Evolutionary conservation across 1,140 invertebrate genomes (phyloP), one percentile per base, ranked within the genome.

Genomic region (Orchesella cincta): DNA sequence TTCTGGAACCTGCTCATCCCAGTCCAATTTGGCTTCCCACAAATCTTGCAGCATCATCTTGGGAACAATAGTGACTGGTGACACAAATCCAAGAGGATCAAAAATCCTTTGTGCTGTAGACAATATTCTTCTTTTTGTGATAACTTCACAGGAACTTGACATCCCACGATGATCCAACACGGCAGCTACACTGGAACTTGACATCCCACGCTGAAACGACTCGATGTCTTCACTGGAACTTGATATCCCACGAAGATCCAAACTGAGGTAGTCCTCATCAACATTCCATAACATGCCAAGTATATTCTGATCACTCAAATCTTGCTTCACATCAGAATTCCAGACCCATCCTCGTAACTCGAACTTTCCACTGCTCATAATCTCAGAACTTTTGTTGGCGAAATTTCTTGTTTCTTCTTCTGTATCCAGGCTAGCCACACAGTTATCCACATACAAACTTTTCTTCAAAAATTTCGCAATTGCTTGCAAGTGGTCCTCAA

Each of bases 71-170:
- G 28, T 46, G 23, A 85, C 57, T 1, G 86, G 84, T 0, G 83
- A 77, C 0, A 86, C 29, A 80, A 84, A 84, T 0, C 86, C 85
- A 5, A 87, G 39, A 0, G 85, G 86, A 79, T 87, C 86, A 79
- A 84, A 87, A 33, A 88, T 78, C 26, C 81, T 83, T 8, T 80
- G 76, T 1, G 85, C 83, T 0, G 79, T 78, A 1, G 85, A 85
- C 18, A 86, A 51, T 0, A 85, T 29, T 3, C 39, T 28, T 31
- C 85, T 70, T 81, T 86, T 86, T 1, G 80, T 80, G n/a, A n/a
- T n/a, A n/a, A n/a, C n/a, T n/a, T n/a, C n/a, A n/a, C n/a, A n/a
- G n/a, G n/a, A n/a, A n/a, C n/a, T n/a, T n/a, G n/a, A n/a, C n/a
- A n/a, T n/a, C n/a, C n/a, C n/a, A n/a, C n/a, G n/a, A n/a, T n/a